These are phyloP conservation scores for Anabas testudineus DNA, from an alignment of 2,797 vertebrate species.

Conservation along the genomic window DNA sequence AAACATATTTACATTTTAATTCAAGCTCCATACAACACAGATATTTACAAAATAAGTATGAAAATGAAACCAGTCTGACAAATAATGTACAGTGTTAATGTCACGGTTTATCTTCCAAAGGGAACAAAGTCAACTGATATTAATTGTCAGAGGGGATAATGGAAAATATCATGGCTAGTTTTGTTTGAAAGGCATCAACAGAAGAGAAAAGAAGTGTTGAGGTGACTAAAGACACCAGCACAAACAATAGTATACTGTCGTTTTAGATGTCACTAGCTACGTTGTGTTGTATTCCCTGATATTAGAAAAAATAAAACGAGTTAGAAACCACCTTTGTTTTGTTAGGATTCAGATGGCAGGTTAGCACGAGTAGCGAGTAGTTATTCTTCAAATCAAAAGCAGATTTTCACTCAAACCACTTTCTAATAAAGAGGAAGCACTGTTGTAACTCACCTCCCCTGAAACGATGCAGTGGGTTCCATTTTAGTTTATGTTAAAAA, in stretches of 20 bases:
- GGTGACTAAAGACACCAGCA: constrained; percentile 72
- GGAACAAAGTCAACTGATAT: constrained; percentile 67
- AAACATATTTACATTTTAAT: constrained; percentile 99
- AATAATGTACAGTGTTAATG: constrained; percentile 94
- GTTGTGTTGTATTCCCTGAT: constrained; percentile 84
- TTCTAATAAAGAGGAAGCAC: constrained; percentile 82
- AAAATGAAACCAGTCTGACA: constrained; percentile 92
- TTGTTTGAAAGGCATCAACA: constrained; percentile 80
- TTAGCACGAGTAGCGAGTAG: constrained; percentile 56
- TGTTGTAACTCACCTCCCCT: constrained; percentile 68
- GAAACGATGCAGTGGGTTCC: constrained; percentile 61
- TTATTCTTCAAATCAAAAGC: constrained; percentile 66
- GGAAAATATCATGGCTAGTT: constrained; percentile 72
- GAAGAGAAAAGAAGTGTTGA: constrained; percentile 58
- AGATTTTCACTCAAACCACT: constrained; percentile 74
- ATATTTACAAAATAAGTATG: constrained; percentile 99
- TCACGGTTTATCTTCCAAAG: constrained; percentile 81
- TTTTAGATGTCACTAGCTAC: constrained; percentile 73
- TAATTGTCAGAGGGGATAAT: constrained; percentile 68
- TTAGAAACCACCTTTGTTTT: constrained; percentile 59
- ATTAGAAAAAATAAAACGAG: constrained; percentile 79
- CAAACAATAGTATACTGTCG: constrained; percentile 66
- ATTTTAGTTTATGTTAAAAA: constrained; percentile 56
- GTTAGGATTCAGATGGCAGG: constrained; percentile 68
- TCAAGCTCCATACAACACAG: constrained; percentile 96